Base-by-base conservation (phyloP, 2,888 invertebrate genomes). In the Aphidius colemani region DNA sequence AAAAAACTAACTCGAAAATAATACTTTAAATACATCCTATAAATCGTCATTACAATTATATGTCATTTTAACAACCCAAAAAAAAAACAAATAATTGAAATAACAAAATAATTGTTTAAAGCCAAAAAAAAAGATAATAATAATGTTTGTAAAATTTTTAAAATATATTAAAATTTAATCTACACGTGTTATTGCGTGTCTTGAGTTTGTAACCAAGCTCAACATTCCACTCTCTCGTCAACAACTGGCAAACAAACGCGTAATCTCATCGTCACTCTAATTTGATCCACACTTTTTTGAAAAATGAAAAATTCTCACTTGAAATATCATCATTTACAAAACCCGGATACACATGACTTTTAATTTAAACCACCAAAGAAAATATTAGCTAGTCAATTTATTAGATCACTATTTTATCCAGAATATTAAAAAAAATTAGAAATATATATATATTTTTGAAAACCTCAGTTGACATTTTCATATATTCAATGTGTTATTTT, bases 141-240 rank as follows among this genome's bases (percentile, higher is more conserved):
- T 53, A 53, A 61, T 45, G 10, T 46, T 61, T 53, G 53, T 53
- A 44, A 11, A 53, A 61, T 53, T 55, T 39, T 53, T 61, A 45
- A 46, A 39, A 39, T 55, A 13, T 56, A 48, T 49, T 68, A 69
- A 74, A 74, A 74, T 76, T 74, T 72, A 76, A 73, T 72, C 75
- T 78, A 80, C 80, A 78, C 79, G 77, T 80, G 80, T 79, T 78
- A 70, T 75, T 74, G 70, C 78, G 72, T 77, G 77, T 78, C 78
- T 77, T 75, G 63, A 67, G 69, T 70, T 71, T 72, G 74, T 74
- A 72, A 69, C 74, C 74, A 74, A 64, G 72, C 79, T 77, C 75
- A 74, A 75, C 74, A 77, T 78, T 77, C 77, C 69, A 66, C 67
- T 69, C 65, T 64, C 69, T 63, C 64, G 53, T 55, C 65, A 61